phyloP scores from a whole-genome alignment of 2,888 invertebrate species.

The Brenthis hecate region DNA sequence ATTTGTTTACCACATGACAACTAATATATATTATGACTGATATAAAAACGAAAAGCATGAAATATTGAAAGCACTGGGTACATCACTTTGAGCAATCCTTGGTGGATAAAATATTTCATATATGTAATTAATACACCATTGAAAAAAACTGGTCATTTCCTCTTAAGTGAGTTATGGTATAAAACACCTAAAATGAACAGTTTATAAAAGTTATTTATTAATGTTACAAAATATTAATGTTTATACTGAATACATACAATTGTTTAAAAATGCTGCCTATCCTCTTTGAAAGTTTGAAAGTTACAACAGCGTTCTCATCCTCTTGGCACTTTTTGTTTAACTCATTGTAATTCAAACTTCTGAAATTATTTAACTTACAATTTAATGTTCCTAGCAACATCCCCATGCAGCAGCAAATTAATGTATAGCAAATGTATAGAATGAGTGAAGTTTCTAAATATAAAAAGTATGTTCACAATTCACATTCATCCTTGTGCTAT shows the following conservation, averaged over 20 bases:
- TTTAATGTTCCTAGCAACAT: neutral
- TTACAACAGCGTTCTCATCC: neutral
- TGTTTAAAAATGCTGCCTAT: neutral
- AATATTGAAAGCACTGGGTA: conserved; percentile 46
- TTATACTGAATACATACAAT: no score
- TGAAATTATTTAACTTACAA: conserved; percentile 7
- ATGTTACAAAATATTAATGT: no score
- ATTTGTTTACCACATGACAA: no score
- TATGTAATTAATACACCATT: conserved; percentile 59
- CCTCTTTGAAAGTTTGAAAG: neutral
- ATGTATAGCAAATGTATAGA: conserved; percentile 2
- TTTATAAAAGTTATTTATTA: neutral
- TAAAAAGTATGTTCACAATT: neutral
- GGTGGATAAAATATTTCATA: conserved; percentile 48
- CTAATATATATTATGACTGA: no score
- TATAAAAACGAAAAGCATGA: conserved; percentile 33
- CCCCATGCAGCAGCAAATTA: conserved; percentile 17
- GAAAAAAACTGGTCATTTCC: conserved; percentile 59
- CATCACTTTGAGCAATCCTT: conserved; percentile 58
- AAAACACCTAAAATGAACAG: conserved; percentile 22
- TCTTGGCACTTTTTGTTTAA: neutral
- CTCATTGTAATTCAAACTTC: neutral
- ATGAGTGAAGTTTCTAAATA: conserved; percentile 10
- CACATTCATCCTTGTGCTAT: conserved; percentile 18
- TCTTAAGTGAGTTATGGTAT: conserved; percentile 25